Evolutionary conservation across 2,113 vertebrate genomes (phyloP).

Genomic region (Macaca fascicularis): T2T-MFA8v1.1 NC_088375.1:120073001-120073500

Average conservation of each 20-base stretch:
- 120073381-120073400: not conserved
- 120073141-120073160: slow-evolving; percentile 50
- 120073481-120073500: not conserved
- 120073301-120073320: fast-evolving
- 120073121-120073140: slow-evolving; percentile 69
- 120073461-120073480: not conserved
- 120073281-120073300: not conserved
- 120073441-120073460: not conserved
- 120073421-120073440: not conserved
- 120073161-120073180: slow-evolving; percentile 61
- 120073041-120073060: not conserved
- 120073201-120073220: slow-evolving; percentile 59
- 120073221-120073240: not conserved
- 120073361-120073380: not conserved
- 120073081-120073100: slow-evolving; percentile 53
- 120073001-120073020: not conserved
- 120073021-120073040: not conserved
- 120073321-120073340: not conserved
- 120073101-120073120: slow-evolving; percentile 49
- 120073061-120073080: not conserved
- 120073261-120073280: not conserved
- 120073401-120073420: not conserved
- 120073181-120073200: slow-evolving; percentile 67
- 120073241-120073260: not conserved
- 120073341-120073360: not conserved